These are phyloP conservation scores for Bombylius major DNA, from an alignment of 2,888 invertebrate genomes.

Conservation along the genomic window DNA sequence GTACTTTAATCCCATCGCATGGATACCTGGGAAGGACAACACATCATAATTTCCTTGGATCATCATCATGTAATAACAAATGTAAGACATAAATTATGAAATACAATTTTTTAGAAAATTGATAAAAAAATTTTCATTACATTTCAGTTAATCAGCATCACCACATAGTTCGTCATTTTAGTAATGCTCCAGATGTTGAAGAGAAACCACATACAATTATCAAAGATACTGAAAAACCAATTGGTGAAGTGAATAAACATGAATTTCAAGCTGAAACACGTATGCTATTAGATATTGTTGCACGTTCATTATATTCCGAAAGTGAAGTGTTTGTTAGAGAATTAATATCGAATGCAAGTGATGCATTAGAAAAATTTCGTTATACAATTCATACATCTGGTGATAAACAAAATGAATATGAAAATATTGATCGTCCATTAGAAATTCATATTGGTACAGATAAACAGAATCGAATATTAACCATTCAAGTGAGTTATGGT, in stretches of 20 bases:
- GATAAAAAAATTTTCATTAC: neutral
- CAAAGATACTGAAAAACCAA: slow-evolving; percentile 21
- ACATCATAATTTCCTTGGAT: neutral
- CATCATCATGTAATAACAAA: too few relatives aligned
- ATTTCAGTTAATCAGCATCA: neutral
- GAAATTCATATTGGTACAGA: slow-evolving; percentile 85
- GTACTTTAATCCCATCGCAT: neutral
- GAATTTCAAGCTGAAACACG: slow-evolving; percentile 96
- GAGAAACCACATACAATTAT: slow-evolving; percentile 21
- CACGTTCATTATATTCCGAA: slow-evolving; percentile 91
- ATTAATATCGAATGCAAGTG: slow-evolving; percentile 91
- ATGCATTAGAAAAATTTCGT: slow-evolving; percentile 89
- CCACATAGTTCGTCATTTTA: neutral
- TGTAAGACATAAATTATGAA: too few relatives aligned
- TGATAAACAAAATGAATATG: slow-evolving; percentile 40
- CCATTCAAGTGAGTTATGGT: slow-evolving; percentile 55
- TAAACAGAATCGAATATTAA: slow-evolving; percentile 70
- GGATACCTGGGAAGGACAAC: neutral
- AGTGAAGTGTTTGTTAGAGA: slow-evolving; percentile 96
- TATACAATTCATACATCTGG: slow-evolving; percentile 50
- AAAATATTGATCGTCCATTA: slow-evolving; percentile 50
- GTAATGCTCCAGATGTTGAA: slow-evolving; percentile 3
- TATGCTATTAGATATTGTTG: slow-evolving; percentile 92
- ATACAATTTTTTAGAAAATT: neutral
- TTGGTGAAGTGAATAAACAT: slow-evolving; percentile 45